Percentiles rank a stretch among this genome's conserved stretches.
Conservation (phyloP, 2,113 vertebrate genomes). For the Myotis yumanensis region DNA sequence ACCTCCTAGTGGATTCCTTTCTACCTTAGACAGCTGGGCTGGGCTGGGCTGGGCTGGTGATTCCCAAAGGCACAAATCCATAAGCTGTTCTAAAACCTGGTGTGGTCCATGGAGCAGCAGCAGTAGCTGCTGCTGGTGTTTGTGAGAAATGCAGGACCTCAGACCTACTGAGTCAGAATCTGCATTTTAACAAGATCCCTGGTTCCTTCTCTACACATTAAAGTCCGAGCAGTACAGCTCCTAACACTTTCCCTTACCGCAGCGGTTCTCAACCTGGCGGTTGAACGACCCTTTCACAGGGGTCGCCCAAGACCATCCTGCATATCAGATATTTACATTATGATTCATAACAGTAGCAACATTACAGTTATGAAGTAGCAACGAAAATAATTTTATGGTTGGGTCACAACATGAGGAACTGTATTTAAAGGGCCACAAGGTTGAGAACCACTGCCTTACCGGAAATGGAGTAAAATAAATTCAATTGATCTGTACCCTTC, state of each 20-base stretch:
- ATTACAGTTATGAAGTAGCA: too few relatives aligned
- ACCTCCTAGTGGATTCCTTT: background rate
- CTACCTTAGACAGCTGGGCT: background rate
- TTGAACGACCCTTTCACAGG: too few relatives aligned
- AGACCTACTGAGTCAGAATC: background rate
- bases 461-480: background rate
- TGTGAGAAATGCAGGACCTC: background rate
- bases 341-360: too few relatives aligned
- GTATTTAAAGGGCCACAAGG: too few relatives aligned
- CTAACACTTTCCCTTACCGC: background rate
- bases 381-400: too few relatives aligned
- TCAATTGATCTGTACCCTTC: background rate
- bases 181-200: background rate
- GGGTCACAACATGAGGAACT: too few relatives aligned
- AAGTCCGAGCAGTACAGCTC: background rate
- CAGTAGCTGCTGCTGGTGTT: background rate
- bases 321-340: too few relatives aligned
- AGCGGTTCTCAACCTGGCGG: too few relatives aligned
- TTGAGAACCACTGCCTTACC: too few relatives aligned
- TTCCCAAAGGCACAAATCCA: background rate
- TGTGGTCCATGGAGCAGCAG: background rate
- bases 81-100: background rate
- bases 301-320: too few relatives aligned
- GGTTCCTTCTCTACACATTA: background rate
- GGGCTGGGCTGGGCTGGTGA: background rate